Base-by-base conservation (phyloP, 2,888 invertebrate species). In the Lottia scabra region DNA sequence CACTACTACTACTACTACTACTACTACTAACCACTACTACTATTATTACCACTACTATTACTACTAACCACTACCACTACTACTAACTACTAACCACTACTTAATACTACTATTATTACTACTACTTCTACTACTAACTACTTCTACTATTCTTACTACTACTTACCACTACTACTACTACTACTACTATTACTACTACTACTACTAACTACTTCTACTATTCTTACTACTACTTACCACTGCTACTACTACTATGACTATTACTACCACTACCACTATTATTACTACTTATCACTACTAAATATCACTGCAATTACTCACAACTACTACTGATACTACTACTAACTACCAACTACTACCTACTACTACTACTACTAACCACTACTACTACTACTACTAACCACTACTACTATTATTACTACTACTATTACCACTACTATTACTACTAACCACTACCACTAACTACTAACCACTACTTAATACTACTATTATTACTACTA, bases 191-290 rank as follows among this genome's bases (percentile, higher is more conserved):
- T 48, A 48, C 48, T 48, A 48, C 48, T 48, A 48, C 48, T n/a
- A 56, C n/a, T n/a, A 56, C 56, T n/a, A 56, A 56, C 56, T 56
- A 56, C 56, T n/a, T 12, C 56, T n/a, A 56, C n/a, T n/a, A n/a
- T n/a, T n/a, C n/a, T n/a, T n/a, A n/a, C n/a, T n/a, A n/a, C n/a
- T n/a, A n/a, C n/a, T n/a, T n/a, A n/a, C n/a, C 30, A 48, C 48
- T 56, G 19, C 56, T 56, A 56, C 56, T n/a, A 56, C 56, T 56
- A 56, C 56, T 56, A 56, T 13, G 10, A 48, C 48, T n/a, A 56
- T 19, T n/a, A 56, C 56, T 2, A 16, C 56, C 6, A 56, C 16
- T n/a, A 56, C 56, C 10, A 56, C 56, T n/a, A 56, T 19, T n/a
- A 0, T 19, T 15, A 16, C 19, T n/a, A n/a, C 16, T 8, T n/a